Evolutionary conservation across 1,140 invertebrate genomes (phyloP).

Genomic region (Periplaneta americana): DNA sequence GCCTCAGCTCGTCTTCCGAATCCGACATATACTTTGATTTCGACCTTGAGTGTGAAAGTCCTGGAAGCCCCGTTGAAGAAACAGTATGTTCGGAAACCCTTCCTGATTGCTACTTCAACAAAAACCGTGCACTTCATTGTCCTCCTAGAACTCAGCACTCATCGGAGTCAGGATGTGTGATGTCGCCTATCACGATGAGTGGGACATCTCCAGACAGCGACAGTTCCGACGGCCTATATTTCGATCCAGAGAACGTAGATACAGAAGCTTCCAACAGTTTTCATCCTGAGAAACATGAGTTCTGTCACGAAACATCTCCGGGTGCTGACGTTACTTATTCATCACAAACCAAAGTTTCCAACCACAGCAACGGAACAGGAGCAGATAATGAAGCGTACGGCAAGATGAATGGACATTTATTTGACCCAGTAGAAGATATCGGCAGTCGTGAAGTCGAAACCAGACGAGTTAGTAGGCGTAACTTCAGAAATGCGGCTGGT

Average conservation of each 20-base stretch:
- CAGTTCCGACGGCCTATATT: constrained; percentile 34
- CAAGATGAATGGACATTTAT: not conserved
- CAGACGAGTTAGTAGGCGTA: not conserved
- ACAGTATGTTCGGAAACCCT: constrained; percentile 35
- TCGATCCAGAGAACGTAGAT: not conserved
- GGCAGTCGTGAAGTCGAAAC: not conserved
- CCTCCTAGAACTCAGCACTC: constrained; percentile 30
- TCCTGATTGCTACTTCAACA: constrained; percentile 29
- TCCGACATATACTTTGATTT: constrained; percentile 51
- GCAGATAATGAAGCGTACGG: not conserved
- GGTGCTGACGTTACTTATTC: no score
- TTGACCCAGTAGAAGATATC: not conserved
- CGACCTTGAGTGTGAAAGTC: constrained; percentile 54
- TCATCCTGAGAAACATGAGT: not conserved
- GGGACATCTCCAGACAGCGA: constrained; percentile 36
- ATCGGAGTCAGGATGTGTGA: constrained; percentile 45
- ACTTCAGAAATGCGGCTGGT: not conserved
- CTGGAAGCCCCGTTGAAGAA: constrained; percentile 60
- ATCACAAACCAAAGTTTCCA: not conserved
- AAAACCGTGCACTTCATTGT: not conserved
- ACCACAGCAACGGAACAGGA: not conserved
- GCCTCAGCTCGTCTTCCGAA: constrained; percentile 39
- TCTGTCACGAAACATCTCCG: not conserved
- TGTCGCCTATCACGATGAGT: constrained; percentile 29
- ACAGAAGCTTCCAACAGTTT: not conserved